Evolutionary conservation across 2,113 vertebrate genomes (phyloP).

Genomic region (Anoura caudifer): DNA sequence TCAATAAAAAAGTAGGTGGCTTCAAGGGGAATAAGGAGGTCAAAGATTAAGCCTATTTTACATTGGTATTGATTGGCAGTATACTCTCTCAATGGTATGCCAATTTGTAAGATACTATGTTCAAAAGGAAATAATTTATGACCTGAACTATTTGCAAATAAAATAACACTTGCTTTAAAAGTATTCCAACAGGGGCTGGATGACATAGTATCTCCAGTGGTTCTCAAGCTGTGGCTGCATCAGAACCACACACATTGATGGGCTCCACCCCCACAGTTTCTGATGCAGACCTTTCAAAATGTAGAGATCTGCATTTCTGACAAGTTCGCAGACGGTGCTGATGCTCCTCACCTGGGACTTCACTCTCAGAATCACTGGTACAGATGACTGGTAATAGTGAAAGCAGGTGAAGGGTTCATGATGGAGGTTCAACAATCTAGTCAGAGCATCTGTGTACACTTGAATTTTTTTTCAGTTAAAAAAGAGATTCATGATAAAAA

Average conservation of each 20-base stretch:
- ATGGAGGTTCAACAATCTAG: neutral
- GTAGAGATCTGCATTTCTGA: neutral
- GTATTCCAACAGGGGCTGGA: neutral
- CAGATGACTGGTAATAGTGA: neutral
- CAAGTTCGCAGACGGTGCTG: neutral
- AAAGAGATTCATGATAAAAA: neutral
- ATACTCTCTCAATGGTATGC: neutral
- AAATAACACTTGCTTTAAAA: neutral
- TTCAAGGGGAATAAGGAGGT: neutral
- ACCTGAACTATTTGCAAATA: neutral
- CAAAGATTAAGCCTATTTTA: neutral
- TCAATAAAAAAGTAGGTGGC: neutral
- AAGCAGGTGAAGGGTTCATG: neutral
- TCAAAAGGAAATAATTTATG: neutral
- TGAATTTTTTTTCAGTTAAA: neutral
- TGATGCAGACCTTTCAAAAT: neutral
- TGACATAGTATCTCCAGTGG: too few species aligned
- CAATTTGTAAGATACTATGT: neutral
- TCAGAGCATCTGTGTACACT: neutral
- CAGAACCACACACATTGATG: neutral
- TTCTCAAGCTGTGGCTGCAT: neutral
- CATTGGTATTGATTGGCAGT: neutral
- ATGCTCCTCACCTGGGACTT: neutral
- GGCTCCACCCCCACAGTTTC: neutral
- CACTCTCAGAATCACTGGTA: neutral